Evolutionary conservation across 1,140 invertebrate genomes (phyloP).

Genomic region (Conopomorpha cramerella): DNA sequence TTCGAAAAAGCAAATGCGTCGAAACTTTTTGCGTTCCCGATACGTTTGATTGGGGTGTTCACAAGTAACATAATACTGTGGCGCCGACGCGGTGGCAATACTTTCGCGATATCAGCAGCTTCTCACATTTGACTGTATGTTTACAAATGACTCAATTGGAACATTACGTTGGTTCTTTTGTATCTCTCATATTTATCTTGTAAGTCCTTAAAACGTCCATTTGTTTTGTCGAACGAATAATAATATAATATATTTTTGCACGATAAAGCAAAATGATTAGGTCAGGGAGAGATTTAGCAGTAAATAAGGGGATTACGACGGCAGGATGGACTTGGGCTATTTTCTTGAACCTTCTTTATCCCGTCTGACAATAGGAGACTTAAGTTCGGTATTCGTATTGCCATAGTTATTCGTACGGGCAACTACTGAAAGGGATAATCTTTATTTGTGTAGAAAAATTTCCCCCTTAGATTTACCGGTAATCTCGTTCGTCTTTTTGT

Average conservation of each 20-base stretch:
- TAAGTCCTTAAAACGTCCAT: conserved; percentile 2
- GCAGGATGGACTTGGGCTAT: conserved; percentile 11
- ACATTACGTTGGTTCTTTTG: conserved; percentile 20
- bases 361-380: conserved; percentile 32
- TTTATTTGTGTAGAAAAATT: conserved; percentile 27
- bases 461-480: conserved; percentile 34
- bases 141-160: conserved; percentile 24
- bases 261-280: conserved; percentile 15
- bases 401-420: too few relatives aligned
- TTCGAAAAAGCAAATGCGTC: too few relatives aligned
- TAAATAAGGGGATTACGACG: conserved; percentile 33
- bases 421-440: too few relatives aligned
- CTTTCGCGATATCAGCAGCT: conserved; percentile 27
- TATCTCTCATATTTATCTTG: conserved; percentile 12
- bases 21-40: too few relatives aligned
- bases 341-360: conserved; percentile 30
- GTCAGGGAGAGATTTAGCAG: conserved; percentile 18
- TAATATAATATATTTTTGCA: conserved; percentile 4
- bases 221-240: conserved; percentile 1
- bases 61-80: conserved; percentile 39
- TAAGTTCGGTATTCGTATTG: conserved; percentile 27
- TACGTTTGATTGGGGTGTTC: too few relatives aligned
- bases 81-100: conserved; percentile 24
- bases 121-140: conserved; percentile 34
- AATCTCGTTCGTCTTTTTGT: conserved; percentile 31